phyloP scores from a whole-genome alignment of 2,797 vertebrate genomes.

The Brachyrhaphis roseni region DNA sequence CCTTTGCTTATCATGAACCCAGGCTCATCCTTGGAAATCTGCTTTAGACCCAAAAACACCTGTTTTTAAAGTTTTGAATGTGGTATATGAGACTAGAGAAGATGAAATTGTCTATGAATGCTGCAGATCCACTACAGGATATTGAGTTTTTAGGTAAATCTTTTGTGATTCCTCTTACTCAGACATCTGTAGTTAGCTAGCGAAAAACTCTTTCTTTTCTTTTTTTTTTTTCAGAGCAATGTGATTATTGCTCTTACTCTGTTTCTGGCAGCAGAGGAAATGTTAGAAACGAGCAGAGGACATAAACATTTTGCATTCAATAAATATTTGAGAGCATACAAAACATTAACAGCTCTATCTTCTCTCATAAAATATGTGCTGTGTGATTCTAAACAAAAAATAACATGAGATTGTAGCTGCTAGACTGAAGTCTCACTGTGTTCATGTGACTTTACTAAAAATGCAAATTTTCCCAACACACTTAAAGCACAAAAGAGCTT shows the following conservation, averaged over 20 bases:
- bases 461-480: no score
- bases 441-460: background rate
- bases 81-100: background rate
- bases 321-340: background rate
- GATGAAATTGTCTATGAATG: background rate
- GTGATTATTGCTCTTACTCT: background rate
- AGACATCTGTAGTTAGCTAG: background rate
- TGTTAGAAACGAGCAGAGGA: background rate
- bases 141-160: background rate
- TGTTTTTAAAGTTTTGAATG: constrained; percentile 11
- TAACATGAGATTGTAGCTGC: no score
- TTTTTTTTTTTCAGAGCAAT: background rate
- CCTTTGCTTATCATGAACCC: constrained; percentile 7
- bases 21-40: background rate
- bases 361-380: no score
- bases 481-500: no score
- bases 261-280: background rate
- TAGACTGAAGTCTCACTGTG: background rate
- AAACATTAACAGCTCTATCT: no score
- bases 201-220: background rate
- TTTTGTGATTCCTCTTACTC: background rate
- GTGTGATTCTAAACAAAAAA: no score
- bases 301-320: constrained; percentile 13
- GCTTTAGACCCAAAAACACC: background rate
- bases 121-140: background rate